Percentiles rank a stretch among this genome's conserved stretches.
These are phyloP conservation scores for Belonocnema kinseyi DNA, from an alignment of 1,140 invertebrate species.

Conservation along the genomic window DNA sequence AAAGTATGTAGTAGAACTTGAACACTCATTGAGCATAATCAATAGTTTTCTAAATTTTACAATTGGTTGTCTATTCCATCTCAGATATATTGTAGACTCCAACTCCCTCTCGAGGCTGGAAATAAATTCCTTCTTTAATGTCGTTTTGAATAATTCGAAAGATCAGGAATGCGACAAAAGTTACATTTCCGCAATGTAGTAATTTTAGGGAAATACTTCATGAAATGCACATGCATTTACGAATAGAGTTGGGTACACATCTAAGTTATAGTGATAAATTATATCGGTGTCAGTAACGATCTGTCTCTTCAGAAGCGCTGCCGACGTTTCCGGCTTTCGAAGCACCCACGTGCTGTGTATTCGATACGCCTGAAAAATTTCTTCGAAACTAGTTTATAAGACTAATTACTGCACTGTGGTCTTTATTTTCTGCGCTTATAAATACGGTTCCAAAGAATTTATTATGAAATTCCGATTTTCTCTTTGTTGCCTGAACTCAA, in stretches of 20 bases:
- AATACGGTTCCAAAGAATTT: neutral
- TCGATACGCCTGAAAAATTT: slow-evolving; percentile 25
- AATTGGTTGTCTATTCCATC: neutral
- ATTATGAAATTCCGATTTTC: neutral
- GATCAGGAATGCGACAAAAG: no score
- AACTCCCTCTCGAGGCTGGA: no score
- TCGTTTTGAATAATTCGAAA: no score
- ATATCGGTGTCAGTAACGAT: slow-evolving; percentile 26
- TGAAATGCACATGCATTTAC: neutral
- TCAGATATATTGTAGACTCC: neutral
- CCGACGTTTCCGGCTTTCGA: slow-evolving; percentile 30
- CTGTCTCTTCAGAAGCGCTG: slow-evolving; percentile 25
- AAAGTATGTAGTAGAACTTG: neutral
- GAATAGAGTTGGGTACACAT: neutral
- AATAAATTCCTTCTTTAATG: no score
- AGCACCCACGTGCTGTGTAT: slow-evolving; percentile 29
- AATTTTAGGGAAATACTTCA: neutral
- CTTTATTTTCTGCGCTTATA: neutral
- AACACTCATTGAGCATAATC: neutral
- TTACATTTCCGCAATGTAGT: neutral
- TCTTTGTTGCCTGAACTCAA: neutral
- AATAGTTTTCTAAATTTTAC: neutral
- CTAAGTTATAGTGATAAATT: slow-evolving; percentile 4
- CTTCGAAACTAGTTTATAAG: slow-evolving; percentile 20
- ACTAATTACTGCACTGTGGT: slow-evolving; percentile 4